Conservation (phyloP, 2,888 invertebrate species). For the Archips crataeganus region DNA sequence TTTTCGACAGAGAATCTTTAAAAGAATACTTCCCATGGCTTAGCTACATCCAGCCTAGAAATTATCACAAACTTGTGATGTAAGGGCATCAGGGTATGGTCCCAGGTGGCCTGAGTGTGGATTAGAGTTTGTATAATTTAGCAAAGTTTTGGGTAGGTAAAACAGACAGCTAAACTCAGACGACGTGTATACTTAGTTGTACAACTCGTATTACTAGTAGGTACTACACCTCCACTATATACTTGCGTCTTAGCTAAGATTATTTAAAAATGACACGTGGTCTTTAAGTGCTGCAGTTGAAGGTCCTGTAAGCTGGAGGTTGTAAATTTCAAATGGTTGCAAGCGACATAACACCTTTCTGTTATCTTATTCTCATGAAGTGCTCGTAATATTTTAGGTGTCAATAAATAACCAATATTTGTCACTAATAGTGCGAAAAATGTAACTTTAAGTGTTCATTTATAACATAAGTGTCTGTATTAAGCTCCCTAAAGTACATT, state of each 20-base stretch:
- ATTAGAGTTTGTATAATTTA: slow-evolving; percentile 1
- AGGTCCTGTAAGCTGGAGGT: too few relatives aligned
- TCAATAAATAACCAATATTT: background rate
- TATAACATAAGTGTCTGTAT: background rate
- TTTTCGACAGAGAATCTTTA: too few relatives aligned
- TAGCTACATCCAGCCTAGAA: background rate
- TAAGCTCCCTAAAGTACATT: background rate
- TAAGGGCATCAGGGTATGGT: background rate
- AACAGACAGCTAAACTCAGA: background rate
- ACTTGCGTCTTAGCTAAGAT: too few relatives aligned
- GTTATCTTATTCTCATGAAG: background rate
- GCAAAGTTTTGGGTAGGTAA: background rate
- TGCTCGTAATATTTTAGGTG: background rate
- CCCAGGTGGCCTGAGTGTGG: background rate
- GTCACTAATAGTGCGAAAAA: background rate
- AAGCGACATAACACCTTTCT: background rate
- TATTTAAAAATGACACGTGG: too few relatives aligned
- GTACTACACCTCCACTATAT: too few relatives aligned
- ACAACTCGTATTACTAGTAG: too few relatives aligned
- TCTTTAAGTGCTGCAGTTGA: too few relatives aligned
- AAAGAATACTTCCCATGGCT: too few relatives aligned
- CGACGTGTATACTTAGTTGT: background rate
- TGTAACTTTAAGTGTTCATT: background rate
- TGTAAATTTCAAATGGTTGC: too few relatives aligned
- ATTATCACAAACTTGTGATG: background rate